Base-by-base conservation (phyloP, 1,140 invertebrate genomes). In the Drusus annulatus region DNA sequence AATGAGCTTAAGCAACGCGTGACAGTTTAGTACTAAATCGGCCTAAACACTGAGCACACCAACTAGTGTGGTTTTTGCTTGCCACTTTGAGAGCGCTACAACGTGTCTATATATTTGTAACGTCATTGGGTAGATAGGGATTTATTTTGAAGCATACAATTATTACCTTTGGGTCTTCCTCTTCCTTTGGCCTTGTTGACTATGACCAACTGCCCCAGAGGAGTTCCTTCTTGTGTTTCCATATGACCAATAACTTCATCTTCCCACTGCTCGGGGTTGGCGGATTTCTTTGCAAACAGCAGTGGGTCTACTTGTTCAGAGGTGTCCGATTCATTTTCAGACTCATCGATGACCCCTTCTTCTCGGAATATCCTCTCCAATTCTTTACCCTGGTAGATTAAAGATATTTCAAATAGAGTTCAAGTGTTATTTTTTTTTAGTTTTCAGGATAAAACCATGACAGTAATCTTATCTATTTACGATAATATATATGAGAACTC, bases 341-440 rank as follows among this genome's bases (percentile, higher is more conserved):
- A 91, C 36, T 91, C 93, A 83, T 93, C 93, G 73, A 92, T 93
- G 3, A 94, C 92, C 28, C 93, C 94, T 87, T 94, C 93, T 84
- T 94, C 93, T 84, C 91, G 91, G 76, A 94, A 93, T 83, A 95
- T 93, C 84, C 91, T 89, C 84, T 94, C 93, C 58, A 95, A 86
- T 88, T 95, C 94, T 87, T 93, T 93, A 0, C 94, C 94, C 90
- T 94, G 85, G 23, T 28, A n/a, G 21, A 60, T 52, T 36, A 36
- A 28, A 50, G 15, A n/a, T n/a, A n/a, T n/a, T n/a, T n/a, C n/a
- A n/a, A n/a, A n/a, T n/a, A n/a, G n/a, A n/a, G n/a, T n/a, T n/a
- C n/a, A n/a, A n/a, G n/a, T n/a, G n/a, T n/a, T n/a, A n/a, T n/a
- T n/a, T n/a, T n/a, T n/a, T n/a, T n/a, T n/a, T n/a, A n/a, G n/a